Percentiles rank a stretch among this genome's conserved stretches.
phyloP scores from a whole-genome alignment of 2,888 invertebrate species.

The Heliconius sara region DNA sequence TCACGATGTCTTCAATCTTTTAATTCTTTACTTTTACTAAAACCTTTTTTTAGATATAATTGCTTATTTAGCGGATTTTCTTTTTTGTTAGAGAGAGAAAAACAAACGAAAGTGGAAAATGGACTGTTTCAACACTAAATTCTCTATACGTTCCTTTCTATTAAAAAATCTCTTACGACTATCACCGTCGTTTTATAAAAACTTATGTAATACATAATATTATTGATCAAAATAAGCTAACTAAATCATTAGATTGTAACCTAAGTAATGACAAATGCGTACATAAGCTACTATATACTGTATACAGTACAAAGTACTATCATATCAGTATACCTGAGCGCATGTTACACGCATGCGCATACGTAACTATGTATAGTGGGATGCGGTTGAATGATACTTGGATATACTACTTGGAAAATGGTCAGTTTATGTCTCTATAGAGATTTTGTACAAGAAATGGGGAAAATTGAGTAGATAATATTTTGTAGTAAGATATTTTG shows the following conservation, averaged over 20 bases:
- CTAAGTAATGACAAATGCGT: constrained; percentile 40
- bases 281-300: constrained; percentile 49
- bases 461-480: neutral
- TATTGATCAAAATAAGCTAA: neutral
- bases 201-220: neutral
- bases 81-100: no score
- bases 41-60: neutral
- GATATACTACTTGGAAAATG: neutral
- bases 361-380: constrained; percentile 63
- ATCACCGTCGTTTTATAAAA: neutral
- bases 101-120: neutral
- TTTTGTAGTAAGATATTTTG: no score
- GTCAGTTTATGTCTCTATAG: neutral
- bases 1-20: neutral
- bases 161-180: neutral
- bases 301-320: constrained; percentile 60
- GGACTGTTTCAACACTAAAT: neutral
- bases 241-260: constrained; percentile 13
- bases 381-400: constrained; percentile 39
- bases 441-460: neutral
- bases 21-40: no score
- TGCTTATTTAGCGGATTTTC: neutral
- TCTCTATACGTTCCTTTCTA: neutral
- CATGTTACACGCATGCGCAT: constrained; percentile 75
- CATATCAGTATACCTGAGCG: constrained; percentile 72